Conservation (phyloP, 2,113 vertebrate genomes). For the Athene noctua region DNA sequence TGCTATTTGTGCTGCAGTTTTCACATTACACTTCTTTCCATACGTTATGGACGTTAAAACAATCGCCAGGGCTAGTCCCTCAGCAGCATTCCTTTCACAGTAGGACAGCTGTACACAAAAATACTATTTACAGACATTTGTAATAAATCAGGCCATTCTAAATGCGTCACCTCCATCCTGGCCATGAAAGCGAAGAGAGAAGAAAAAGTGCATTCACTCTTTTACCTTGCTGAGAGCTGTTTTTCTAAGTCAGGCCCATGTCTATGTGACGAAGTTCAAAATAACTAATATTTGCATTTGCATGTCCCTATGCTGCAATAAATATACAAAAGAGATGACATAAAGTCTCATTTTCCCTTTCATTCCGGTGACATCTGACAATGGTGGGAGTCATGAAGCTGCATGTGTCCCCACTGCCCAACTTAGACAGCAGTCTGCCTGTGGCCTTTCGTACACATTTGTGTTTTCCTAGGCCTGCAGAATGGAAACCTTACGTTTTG, state of each 20-base stretch:
- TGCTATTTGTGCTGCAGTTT: background rate
- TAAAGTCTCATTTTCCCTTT: background rate
- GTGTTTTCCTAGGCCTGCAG: background rate
- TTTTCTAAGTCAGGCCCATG: slow-evolving; percentile 36
- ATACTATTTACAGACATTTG: slow-evolving; percentile 67
- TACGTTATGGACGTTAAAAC: background rate
- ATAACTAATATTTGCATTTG: slow-evolving; percentile 64
- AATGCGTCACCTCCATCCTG: slow-evolving; percentile 47
- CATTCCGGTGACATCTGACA: background rate
- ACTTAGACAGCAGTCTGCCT: background rate
- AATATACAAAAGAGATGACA: slow-evolving; percentile 23
- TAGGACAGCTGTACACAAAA: slow-evolving; percentile 60
- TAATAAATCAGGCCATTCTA: slow-evolving; percentile 60
- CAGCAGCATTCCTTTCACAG: slow-evolving; percentile 15
- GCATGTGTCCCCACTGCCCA: background rate
- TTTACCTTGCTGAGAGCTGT: slow-evolving; percentile 13
- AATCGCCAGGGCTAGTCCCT: background rate
- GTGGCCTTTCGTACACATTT: background rate
- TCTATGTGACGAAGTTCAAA: slow-evolving; percentile 61
- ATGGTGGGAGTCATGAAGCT: background rate
- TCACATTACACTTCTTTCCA: background rate
- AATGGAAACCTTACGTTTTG: background rate
- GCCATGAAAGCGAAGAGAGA: slow-evolving; percentile 21
- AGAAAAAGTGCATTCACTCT: slow-evolving; percentile 55
- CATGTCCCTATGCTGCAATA: slow-evolving; percentile 26